Conservation (phyloP, 2,888 invertebrate genomes). For the Aplocera efformata region DNA sequence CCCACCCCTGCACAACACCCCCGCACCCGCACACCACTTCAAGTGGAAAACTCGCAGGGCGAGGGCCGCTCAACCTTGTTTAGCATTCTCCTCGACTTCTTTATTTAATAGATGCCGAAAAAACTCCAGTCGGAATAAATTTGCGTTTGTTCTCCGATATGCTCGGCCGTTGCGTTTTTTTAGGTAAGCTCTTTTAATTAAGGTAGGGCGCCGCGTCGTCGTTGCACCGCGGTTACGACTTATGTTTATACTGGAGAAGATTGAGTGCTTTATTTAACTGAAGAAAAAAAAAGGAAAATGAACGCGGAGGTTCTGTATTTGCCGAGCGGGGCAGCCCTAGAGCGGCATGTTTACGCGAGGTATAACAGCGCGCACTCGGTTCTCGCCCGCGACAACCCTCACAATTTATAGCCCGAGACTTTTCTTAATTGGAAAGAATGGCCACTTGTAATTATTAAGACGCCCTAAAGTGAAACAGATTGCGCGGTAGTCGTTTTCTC, state of each 20-base stretch:
- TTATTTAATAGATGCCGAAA: constrained; percentile 79
- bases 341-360: constrained; percentile 65
- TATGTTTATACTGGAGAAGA: constrained; percentile 57
- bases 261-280: constrained; percentile 64
- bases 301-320: constrained; percentile 32
- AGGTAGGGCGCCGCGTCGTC: constrained; percentile 45
- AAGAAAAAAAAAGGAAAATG: constrained; percentile 54
- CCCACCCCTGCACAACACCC: constrained; percentile 41
- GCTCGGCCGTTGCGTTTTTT: constrained; percentile 57
- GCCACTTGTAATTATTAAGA: constrained; percentile 81
- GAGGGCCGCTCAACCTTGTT: constrained; percentile 79
- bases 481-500: constrained; percentile 63
- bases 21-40: constrained; percentile 65
- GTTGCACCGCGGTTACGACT: constrained; percentile 47
- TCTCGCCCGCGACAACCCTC: constrained; percentile 66
- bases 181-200: constrained; percentile 69
- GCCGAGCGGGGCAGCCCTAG: constrained; percentile 54
- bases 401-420: constrained; percentile 77
- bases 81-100: constrained; percentile 79
- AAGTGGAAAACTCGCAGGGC: constrained; percentile 78
- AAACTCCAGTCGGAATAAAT: constrained; percentile 75
- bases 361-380: constrained; percentile 55
- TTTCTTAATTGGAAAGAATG: constrained; percentile 80
- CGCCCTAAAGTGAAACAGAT: constrained; percentile 80
- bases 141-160: constrained; percentile 72